A percentile compares a stretch with the other conserved stretches of the same genome.
Evolutionary conservation across 1,140 invertebrate species (phyloP).

Genomic region (Rhopalosiphum padi): DNA sequence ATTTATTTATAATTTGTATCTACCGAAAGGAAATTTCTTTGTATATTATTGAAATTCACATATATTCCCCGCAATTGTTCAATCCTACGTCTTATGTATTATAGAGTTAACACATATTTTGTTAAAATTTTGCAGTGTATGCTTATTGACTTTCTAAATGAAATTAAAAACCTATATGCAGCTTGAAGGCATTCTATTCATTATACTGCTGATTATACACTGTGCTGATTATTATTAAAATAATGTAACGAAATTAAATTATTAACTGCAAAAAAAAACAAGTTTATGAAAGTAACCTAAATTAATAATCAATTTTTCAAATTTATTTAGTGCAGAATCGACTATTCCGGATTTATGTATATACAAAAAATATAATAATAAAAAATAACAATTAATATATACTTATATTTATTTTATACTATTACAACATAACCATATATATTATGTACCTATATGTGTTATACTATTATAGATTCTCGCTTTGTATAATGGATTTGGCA

Average conservation of each 20-base stretch:
- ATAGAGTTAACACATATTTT: neutral
- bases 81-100: neutral
- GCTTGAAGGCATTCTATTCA: conserved; percentile 46
- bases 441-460: neutral
- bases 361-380: too few species aligned
- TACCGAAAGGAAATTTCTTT: too few species aligned
- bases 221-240: neutral
- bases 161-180: conserved; percentile 25
- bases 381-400: too few species aligned
- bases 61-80: too few species aligned
- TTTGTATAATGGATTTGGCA: neutral
- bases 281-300: conserved; percentile 49
- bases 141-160: conserved; percentile 32
- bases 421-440: too few species aligned
- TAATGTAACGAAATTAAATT: conserved; percentile 43
- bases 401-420: too few species aligned
- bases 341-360: neutral
- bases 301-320: conserved; percentile 37
- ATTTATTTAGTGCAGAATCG: neutral
- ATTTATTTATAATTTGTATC: too few species aligned
- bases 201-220: conserved; percentile 28
- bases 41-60: too few species aligned
- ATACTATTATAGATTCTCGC: neutral
- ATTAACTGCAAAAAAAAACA: conserved; percentile 30
- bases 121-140: neutral